A percentile compares a stretch with the other conserved stretches of the same genome.
These are phyloP conservation scores for Trachymyrmex septentrionalis DNA, from an alignment of 1,140 invertebrate species.

Conservation along the genomic window DNA sequence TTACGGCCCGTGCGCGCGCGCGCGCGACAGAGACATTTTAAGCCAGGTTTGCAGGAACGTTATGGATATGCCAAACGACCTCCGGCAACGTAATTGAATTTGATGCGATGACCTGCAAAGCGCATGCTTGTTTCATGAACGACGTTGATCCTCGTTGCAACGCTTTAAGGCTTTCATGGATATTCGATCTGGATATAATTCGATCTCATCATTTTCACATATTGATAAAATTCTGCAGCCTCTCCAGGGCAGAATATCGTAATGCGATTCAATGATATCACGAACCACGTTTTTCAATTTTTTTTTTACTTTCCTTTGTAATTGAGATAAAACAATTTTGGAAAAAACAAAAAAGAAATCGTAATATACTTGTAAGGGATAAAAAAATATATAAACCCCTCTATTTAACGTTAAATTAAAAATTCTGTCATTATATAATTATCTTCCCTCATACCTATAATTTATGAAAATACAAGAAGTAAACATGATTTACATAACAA, in stretches of 20 bases:
- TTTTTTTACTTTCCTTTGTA: not conserved
- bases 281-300: not conserved
- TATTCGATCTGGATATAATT: slow-evolving; percentile 2
- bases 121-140: slow-evolving; percentile 26
- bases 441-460: not conserved
- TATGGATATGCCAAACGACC: slow-evolving; percentile 58
- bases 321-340: not conserved
- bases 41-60: slow-evolving; percentile 25
- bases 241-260: not conserved
- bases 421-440: not conserved
- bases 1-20: not conserved
- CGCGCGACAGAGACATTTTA: slow-evolving; percentile 40
- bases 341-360: not conserved
- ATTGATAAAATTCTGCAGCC: slow-evolving; percentile 36
- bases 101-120: slow-evolving; percentile 59
- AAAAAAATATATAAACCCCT: not conserved
- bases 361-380: not conserved
- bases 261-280: slow-evolving; percentile 5
- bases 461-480: not conserved
- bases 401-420: not conserved
- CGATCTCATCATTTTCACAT: not conserved
- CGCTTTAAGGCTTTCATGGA: slow-evolving; percentile 6
- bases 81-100: slow-evolving; percentile 63
- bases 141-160: slow-evolving; percentile 32
- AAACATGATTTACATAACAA: not conserved